Conservation (phyloP, 2,797 vertebrate species). For the Steatocranus sp. region DNA sequence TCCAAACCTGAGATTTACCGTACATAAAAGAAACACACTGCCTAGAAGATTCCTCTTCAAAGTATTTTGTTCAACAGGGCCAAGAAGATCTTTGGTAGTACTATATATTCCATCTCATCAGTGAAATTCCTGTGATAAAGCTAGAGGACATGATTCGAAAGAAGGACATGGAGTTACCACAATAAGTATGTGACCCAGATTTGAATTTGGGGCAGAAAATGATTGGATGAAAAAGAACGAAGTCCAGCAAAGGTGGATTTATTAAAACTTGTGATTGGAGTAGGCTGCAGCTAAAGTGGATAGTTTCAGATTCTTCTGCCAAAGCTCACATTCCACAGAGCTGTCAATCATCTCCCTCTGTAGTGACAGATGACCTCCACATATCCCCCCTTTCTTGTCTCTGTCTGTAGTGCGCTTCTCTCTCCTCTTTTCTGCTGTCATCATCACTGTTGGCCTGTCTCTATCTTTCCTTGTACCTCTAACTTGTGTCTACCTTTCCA, state of each 20-base stretch:
- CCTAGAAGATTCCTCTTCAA: not conserved
- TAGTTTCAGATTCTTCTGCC: slow-evolving; percentile 48
- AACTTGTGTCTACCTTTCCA: slow-evolving; percentile 12
- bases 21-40: not conserved
- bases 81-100: not conserved
- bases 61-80: not conserved
- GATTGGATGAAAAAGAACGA: not conserved
- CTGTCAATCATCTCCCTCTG: slow-evolving; percentile 53
- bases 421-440: slow-evolving; percentile 28
- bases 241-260: not conserved
- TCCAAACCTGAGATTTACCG: not conserved
- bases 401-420: slow-evolving; percentile 6
- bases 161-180: not conserved
- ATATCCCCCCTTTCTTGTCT: slow-evolving; percentile 15
- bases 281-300: slow-evolving; percentile 8
- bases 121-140: not conserved
- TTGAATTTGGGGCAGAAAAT: not conserved
- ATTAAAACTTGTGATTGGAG: slow-evolving; percentile 13
- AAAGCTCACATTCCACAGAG: slow-evolving; percentile 37
- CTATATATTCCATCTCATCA: not conserved
- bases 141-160: not conserved
- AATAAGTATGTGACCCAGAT: not conserved
- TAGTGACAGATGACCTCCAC: slow-evolving; percentile 54
- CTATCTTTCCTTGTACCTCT: not conserved
- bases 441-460: slow-evolving; percentile 25